A percentile compares a stretch with the other conserved stretches of the same genome.
Conservation (phyloP, 2,113 vertebrate genomes). For the Esox niger region DNA sequence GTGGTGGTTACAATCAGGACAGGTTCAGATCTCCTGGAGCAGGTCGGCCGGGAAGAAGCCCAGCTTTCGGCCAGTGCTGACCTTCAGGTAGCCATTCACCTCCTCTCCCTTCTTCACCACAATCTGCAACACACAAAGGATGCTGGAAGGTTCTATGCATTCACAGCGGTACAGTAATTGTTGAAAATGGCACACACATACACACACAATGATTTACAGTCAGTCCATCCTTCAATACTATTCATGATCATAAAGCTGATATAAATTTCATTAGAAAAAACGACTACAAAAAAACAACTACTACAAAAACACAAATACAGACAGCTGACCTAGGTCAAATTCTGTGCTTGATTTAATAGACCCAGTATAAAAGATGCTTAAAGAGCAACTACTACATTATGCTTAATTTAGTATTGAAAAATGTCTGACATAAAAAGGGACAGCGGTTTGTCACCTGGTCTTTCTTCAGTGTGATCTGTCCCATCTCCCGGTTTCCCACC, state of each 20-base stretch:
- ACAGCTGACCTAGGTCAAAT: too few relatives aligned
- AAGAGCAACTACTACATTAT: background rate
- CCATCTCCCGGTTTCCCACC: constrained; percentile 93
- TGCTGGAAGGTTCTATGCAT: too few relatives aligned
- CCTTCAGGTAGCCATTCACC: constrained; percentile 90
- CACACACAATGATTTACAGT: too few relatives aligned
- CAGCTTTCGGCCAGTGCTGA: constrained; percentile 93
- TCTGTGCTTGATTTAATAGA: background rate
- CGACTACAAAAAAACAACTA: too few relatives aligned
- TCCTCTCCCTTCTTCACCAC: constrained; percentile 97
- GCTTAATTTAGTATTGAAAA: background rate
- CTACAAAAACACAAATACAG: too few relatives aligned
- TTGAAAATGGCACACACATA: too few relatives aligned
- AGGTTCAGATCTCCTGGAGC: constrained; percentile 83
- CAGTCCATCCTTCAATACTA: too few relatives aligned
- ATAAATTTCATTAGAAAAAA: too few relatives aligned
- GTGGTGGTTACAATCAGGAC: background rate
- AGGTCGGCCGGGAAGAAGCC: constrained; percentile 91
- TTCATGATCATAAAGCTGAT: too few relatives aligned
- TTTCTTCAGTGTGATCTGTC: constrained; percentile 95
- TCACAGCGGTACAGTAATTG: too few relatives aligned
- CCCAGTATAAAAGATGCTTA: too few relatives aligned
- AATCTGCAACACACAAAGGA: constrained; percentile 72
- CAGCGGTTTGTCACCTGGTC: constrained; percentile 79
- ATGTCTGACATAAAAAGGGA: background rate